phyloP scores from a whole-genome alignment of 2,797 vertebrate species.

The Falco rusticolus region DNA sequence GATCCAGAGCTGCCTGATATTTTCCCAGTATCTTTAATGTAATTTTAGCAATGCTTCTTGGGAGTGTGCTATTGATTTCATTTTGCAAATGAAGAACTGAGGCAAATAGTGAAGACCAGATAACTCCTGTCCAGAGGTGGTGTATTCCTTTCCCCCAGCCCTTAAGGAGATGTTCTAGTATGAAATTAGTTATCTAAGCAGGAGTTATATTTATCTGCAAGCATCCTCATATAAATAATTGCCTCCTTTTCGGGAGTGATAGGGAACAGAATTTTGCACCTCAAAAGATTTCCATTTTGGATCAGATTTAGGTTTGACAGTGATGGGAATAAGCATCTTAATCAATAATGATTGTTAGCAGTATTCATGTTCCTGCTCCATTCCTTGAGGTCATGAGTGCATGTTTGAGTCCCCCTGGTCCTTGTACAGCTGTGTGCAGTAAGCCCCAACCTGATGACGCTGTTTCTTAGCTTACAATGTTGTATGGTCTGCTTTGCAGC shows the following conservation, averaged over 20 bases:
- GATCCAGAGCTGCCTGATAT: not conserved
- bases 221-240: not conserved
- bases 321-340: not conserved
- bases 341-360: not conserved
- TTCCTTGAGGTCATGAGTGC: not conserved
- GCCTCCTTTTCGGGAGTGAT: not conserved
- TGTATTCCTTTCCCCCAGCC: not conserved
- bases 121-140: not conserved
- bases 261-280: not conserved
- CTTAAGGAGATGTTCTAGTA: not conserved
- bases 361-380: fast-evolving
- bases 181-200: not conserved
- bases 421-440: not conserved
- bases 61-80: not conserved
- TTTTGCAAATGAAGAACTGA: not conserved
- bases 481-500: not conserved
- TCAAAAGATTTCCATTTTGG: not conserved
- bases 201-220: not conserved
- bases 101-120: not conserved
- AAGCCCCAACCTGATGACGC: not conserved
- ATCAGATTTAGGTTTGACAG: not conserved
- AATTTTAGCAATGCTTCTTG: not conserved
- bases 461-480: not conserved
- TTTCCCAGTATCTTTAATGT: not conserved
- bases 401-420: not conserved